A percentile compares a stretch with the other conserved stretches of the same genome.
Evolutionary conservation across 2,888 invertebrate genomes (phyloP).

Genomic region (Stenodera caucasica): DNA sequence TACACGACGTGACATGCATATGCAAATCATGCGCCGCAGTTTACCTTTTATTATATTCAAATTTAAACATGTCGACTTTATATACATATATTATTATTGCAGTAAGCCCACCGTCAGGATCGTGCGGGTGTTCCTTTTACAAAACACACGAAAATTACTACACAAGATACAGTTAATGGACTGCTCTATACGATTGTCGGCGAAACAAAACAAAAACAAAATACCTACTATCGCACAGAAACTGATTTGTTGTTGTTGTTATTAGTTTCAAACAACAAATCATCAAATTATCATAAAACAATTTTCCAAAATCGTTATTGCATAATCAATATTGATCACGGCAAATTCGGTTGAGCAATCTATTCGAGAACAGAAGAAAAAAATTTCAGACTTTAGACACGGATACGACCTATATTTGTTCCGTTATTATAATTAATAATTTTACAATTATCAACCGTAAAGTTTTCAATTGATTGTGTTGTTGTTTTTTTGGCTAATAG

Average conservation of each 20-base stretch:
- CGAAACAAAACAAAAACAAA: background rate
- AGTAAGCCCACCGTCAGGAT: slow-evolving; percentile 20
- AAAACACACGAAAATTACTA: slow-evolving; percentile 17
- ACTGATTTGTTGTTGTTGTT: background rate
- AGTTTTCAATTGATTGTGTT: slow-evolving; percentile 19
- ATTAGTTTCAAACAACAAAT: slow-evolving; percentile 3
- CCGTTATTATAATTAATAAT: slow-evolving; percentile 24
- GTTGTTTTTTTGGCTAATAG: slow-evolving; percentile 9
- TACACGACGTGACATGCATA: slow-evolving; percentile 36
- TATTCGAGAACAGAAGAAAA: background rate
- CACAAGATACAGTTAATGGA: slow-evolving; percentile 21
- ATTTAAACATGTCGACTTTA: slow-evolving; percentile 18
- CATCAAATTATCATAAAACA: background rate
- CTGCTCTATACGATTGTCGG: background rate
- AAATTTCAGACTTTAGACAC: slow-evolving; percentile 11
- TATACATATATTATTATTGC: background rate
- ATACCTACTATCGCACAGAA: no score
- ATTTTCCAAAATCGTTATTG: background rate
- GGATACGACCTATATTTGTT: slow-evolving; percentile 24
- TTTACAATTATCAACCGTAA: slow-evolving; percentile 20
- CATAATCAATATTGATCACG: slow-evolving; percentile 1
- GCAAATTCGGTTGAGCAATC: background rate
- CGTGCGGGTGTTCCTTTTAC: slow-evolving; percentile 24
- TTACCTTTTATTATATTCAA: slow-evolving; percentile 40
- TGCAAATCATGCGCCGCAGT: slow-evolving; percentile 31